Evolutionary conservation across 2,797 vertebrate genomes (phyloP).

Genomic region (Labroides dimidiatus): DNA sequence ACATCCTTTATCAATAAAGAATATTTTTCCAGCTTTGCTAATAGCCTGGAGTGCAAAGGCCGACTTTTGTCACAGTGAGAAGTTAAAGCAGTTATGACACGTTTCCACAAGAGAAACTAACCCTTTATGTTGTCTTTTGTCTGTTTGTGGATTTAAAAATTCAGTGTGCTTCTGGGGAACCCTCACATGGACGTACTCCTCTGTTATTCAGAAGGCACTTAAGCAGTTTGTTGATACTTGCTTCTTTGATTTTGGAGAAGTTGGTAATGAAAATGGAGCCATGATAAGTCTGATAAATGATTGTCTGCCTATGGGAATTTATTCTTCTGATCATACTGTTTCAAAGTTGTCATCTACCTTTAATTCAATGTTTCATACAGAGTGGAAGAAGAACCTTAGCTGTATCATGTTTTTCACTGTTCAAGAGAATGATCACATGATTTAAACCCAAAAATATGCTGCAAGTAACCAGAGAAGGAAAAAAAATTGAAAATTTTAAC

Average conservation of each 20-base stretch:
- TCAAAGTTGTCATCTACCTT: no score
- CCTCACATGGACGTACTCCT: slow-evolving; percentile 9
- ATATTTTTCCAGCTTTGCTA: slow-evolving; percentile 69
- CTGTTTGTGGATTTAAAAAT: not conserved
- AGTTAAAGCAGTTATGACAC: slow-evolving; percentile 16
- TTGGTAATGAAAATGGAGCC: not conserved
- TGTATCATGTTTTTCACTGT: no score
- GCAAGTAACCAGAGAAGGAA: no score
- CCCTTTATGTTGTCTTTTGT: not conserved
- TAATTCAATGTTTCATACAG: no score
- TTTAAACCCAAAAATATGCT: no score
- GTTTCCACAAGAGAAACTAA: not conserved
- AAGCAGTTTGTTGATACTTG: slow-evolving; percentile 13
- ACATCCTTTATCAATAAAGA: slow-evolving; percentile 81
- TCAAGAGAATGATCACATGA: no score
- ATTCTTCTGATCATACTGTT: no score
- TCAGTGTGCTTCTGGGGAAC: slow-evolving; percentile 1
- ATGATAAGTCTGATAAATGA: not conserved
- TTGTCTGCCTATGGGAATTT: no score
- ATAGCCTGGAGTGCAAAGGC: slow-evolving; percentile 48
- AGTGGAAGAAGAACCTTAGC: no score
- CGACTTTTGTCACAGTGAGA: slow-evolving; percentile 33
- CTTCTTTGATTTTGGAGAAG: not conserved
- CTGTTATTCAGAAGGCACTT: not conserved
- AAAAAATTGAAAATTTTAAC: no score